Conservation (phyloP, 1,140 invertebrate species). For the Pseudomyrmex dendroicus region DNA sequence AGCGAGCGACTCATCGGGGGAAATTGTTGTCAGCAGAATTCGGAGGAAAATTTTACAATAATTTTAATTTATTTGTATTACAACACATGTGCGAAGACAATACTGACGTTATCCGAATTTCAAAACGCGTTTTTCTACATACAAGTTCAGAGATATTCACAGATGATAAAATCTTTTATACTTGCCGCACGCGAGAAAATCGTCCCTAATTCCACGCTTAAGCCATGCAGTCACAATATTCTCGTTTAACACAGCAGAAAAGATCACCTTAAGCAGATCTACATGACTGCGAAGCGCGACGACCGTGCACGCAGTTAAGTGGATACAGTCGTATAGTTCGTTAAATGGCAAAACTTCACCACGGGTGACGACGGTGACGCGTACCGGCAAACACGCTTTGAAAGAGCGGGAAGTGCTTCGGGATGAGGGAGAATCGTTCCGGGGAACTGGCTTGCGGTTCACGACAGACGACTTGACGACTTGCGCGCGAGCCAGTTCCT, state of each 20-base stretch:
- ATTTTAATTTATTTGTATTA: slow-evolving; percentile 12
- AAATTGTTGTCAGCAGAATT: slow-evolving; percentile 19
- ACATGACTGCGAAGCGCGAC: slow-evolving; percentile 11
- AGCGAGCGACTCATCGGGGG: slow-evolving; percentile 2
- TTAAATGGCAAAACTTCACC: slow-evolving; percentile 67
- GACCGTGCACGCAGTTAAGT: slow-evolving; percentile 54
- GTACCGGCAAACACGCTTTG: slow-evolving; percentile 60
- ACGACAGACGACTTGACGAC: slow-evolving; percentile 53
- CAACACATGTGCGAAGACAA: background rate
- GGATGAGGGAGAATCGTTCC: slow-evolving; percentile 16
- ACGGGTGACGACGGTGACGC: slow-evolving; percentile 72
- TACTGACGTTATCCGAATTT: background rate
- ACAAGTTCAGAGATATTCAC: background rate
- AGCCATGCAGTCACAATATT: slow-evolving; percentile 14
- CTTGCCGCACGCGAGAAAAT: background rate
- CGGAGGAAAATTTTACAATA: slow-evolving; percentile 24
- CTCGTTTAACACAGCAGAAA: slow-evolving; percentile 31
- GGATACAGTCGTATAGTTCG: slow-evolving; percentile 68
- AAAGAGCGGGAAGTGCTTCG: slow-evolving; percentile 61
- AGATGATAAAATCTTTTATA: background rate
- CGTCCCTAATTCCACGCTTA: slow-evolving; percentile 4
- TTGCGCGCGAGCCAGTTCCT: slow-evolving; percentile 45
- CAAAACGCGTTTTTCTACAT: background rate
- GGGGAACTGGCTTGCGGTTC: slow-evolving; percentile 63
- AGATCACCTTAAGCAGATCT: slow-evolving; percentile 15